Base-by-base conservation (phyloP, 2,113 vertebrate genomes). In the Trachemys scripta region DNA sequence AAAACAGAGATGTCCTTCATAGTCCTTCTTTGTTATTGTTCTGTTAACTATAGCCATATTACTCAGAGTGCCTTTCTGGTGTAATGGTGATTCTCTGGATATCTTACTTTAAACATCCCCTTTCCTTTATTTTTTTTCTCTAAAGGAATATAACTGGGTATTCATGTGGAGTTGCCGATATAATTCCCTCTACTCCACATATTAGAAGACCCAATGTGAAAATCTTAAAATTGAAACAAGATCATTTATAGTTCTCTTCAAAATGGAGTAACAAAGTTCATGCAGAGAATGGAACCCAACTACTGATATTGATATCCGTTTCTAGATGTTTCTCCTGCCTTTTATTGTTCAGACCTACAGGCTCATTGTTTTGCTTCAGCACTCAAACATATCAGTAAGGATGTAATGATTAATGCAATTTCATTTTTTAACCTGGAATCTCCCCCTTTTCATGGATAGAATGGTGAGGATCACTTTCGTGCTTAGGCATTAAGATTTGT, bases 381-480 rank as follows among this genome's bases (percentile, higher is more conserved):
- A 82, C 35, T 95, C 90, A 97, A 94, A 35, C 17, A 0, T 95
- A 95, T 88, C 89, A 89, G 82, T 82, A 86, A 76, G n/a, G 76
- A 47, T 49, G 56, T 2, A 2, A 35, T 14, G 82, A 90, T 89
- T 93, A 93, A 38, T 94, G 90, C 80, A 2, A 90, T 81, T 94
- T 88, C 2, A 90, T 81, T 94, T 88, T 85, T 87, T 90, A 9
- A 72, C 27, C n/a, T 49, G 31, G 51, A 76, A 93, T 89, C 93
- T 90, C 90, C 95, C 94, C 96, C 95, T 35, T 31, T 13, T 90
- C 38, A 4, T 49, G 45, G 35, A 93, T 93, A 17, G 80, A 4
- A n/a, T 42, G 7, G 29, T 92, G 82, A 95, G 89, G 87, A 95
- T 94, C 93, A 80, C 59, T 38, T 82, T 90, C 5, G 3, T 75